Evolutionary conservation across 1,140 invertebrate genomes (phyloP), one percentile per base, ranked within the genome.

Genomic region (Frieseomelitta varia): DNA sequence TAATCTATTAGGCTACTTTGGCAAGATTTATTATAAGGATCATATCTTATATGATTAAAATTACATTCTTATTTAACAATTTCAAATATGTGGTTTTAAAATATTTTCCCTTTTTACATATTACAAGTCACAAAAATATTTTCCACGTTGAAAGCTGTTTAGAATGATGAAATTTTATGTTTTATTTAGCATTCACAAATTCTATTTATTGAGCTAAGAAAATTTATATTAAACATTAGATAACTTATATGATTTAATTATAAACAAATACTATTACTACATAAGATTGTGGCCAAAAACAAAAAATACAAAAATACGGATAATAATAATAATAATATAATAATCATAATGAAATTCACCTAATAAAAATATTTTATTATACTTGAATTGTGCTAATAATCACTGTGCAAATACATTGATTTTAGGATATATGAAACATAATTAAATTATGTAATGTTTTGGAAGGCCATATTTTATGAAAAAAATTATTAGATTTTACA

Each of bases 1-100:
- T 61, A 55, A 63, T 58, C 24, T 11, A 58, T 84, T 84, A 84
- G 81, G 81, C 81, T 84, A 84, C 67, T 71, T 78, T 84, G 81
- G 81, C 81, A 78, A 83, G 53, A 83, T 83, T 58, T 78, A 56
- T n/a, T 84, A 69, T 55, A 83, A n/a, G 34, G 24, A 79, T 69
- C 39, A 58, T 21, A 79, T 21, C 27, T 68, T 58, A 39, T 24
- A 39, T 30, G 56, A 67, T 69, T 58, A 47, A 14, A 68, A 39
- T 78, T 83, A 30, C 6, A 53, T 53, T 63, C 30, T 34, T 58
- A 39, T 34, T 4, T 55, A 11, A 53, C 21, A 39, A 67, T 53
- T 39, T 30, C 4, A 51, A 69, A 6, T 27, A 27, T 4, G 30
- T 19, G 2, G 78, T 61, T 47, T 51, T 69, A 69, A 69, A 78